Conservation (phyloP, 1,140 invertebrate species). For the Adelges cooleyi region DNA sequence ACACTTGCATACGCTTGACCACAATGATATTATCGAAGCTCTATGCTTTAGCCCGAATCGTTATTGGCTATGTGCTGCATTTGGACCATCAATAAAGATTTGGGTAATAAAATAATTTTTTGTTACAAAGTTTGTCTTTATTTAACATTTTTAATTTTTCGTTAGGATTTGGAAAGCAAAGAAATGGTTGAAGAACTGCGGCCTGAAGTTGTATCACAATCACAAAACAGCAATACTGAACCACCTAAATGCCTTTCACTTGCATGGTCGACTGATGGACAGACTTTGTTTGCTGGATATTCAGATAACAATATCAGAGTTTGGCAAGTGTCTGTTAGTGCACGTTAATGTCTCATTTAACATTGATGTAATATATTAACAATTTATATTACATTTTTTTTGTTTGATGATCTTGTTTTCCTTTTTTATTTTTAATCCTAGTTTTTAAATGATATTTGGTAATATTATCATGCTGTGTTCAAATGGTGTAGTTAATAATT, state of each 20-base stretch:
- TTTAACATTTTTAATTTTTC: slow-evolving; percentile 33
- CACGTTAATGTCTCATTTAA: slow-evolving; percentile 46
- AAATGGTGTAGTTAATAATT: too few relatives aligned
- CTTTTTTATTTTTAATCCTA: too few relatives aligned
- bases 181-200: slow-evolving; percentile 97
- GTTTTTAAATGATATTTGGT: too few relatives aligned
- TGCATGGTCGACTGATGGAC: slow-evolving; percentile 98
- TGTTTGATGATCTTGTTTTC: too few relatives aligned
- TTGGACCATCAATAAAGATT: slow-evolving; percentile 96
- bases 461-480: too few relatives aligned
- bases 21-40: slow-evolving; percentile 96
- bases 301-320: slow-evolving; percentile 97
- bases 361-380: too few relatives aligned
- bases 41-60: slow-evolving; percentile 98
- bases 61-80: slow-evolving; percentile 99
- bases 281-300: slow-evolving; percentile 98
- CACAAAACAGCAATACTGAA: slow-evolving; percentile 63
- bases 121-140: slow-evolving; percentile 42
- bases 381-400: too few relatives aligned
- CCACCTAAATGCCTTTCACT: slow-evolving; percentile 93
- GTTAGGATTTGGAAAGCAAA: slow-evolving; percentile 93
- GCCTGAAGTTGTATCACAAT: slow-evolving; percentile 70
- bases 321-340: slow-evolving; percentile 88
- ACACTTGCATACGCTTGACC: slow-evolving; percentile 95
- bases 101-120: slow-evolving; percentile 59